phyloP scores from a whole-genome alignment of 2,113 vertebrate genomes.

The Dissostichus mawsoni region DNA sequence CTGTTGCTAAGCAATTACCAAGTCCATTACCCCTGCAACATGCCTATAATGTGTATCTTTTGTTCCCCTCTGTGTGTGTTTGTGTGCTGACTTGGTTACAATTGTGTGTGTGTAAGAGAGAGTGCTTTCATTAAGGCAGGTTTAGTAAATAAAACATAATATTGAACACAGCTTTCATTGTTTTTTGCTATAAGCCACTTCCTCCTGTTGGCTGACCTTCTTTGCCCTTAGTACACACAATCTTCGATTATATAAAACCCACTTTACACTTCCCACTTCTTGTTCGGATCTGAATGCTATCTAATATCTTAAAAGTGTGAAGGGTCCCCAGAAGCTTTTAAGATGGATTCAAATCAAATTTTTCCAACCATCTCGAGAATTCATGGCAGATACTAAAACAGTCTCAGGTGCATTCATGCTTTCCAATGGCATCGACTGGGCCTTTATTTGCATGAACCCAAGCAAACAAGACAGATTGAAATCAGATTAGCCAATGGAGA shows the following conservation, averaged over 20 bases:
- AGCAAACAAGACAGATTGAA: background rate
- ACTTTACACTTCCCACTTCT: background rate
- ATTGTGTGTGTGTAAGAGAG: slow-evolving; percentile 14
- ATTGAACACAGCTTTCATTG: background rate
- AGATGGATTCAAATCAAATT: background rate
- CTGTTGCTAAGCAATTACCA: slow-evolving; percentile 81
- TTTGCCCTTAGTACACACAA: slow-evolving; percentile 5
- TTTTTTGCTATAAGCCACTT: slow-evolving; percentile 24
- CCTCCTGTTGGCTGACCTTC: slow-evolving; percentile 20
- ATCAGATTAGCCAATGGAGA: background rate
- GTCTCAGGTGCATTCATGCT: slow-evolving; percentile 13
- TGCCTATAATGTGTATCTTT: slow-evolving; percentile 55
- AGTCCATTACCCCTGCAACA: slow-evolving; percentile 77
- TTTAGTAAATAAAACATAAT: slow-evolving; percentile 19
- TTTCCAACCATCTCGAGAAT: background rate
- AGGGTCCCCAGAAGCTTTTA: background rate
- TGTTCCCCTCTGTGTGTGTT: background rate
- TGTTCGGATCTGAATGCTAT: background rate
- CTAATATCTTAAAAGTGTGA: background rate
- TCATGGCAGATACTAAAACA: slow-evolving; percentile 1
- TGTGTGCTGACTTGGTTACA: slow-evolving; percentile 18
- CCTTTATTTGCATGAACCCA: background rate
- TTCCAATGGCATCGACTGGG: background rate
- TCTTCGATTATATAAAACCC: background rate
- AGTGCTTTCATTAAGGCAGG: slow-evolving; percentile 35